Evolutionary conservation across 2,888 invertebrate species (phyloP).

Genomic region (Coremacera marginata): DNA sequence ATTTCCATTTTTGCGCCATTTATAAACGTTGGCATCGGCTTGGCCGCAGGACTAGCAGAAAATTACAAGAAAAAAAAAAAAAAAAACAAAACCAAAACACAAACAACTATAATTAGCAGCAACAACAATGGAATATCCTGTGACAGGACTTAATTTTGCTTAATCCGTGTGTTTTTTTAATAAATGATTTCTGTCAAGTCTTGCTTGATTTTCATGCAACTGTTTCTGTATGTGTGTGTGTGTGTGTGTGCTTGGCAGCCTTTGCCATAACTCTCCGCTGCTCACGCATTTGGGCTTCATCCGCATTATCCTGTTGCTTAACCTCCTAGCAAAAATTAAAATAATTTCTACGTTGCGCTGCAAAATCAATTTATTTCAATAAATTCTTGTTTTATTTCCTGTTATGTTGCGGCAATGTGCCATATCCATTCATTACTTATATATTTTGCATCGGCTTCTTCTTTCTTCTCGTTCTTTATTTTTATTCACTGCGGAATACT

Average conservation of each 20-base stretch:
- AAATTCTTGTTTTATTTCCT: conserved; percentile 48
- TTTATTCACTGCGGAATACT: background rate
- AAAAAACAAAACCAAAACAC: too few species aligned
- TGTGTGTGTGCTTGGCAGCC: background rate
- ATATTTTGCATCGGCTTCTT: too few species aligned
- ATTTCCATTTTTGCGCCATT: conserved; percentile 10
- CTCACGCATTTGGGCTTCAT: background rate
- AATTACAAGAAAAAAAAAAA: too few species aligned
- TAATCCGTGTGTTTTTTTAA: too few species aligned
- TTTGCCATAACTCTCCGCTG: background rate
- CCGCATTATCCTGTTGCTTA: background rate
- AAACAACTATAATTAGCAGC: too few species aligned
- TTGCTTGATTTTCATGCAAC: background rate
- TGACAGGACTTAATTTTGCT: too few species aligned
- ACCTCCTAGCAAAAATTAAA: conserved; percentile 31
- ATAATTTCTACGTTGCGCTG: conserved; percentile 24
- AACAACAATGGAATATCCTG: too few species aligned
- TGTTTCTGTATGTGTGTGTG: background rate
- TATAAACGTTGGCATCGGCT: background rate
- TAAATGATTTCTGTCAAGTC: too few species aligned
- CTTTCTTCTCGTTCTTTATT: background rate
- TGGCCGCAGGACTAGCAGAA: too few species aligned
- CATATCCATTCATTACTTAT: background rate
- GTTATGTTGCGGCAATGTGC: conserved; percentile 34
- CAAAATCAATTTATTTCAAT: conserved; percentile 53